These are phyloP conservation scores for Carassius carassius DNA, from an alignment of 2,113 vertebrate genomes.

Conservation along the genomic window DNA sequence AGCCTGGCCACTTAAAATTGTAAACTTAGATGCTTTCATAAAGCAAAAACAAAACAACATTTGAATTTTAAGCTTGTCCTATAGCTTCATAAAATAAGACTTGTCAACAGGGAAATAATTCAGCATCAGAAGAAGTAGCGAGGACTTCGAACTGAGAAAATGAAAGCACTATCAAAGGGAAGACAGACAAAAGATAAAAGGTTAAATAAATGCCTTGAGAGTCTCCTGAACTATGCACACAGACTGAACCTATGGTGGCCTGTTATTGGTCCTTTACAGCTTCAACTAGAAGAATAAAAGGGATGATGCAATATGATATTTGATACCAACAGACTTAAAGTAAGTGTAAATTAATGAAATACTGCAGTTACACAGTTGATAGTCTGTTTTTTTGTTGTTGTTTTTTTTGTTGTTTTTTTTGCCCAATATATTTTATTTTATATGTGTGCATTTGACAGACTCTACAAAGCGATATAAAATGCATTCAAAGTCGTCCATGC, in stretches of 20 bases:
- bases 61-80: neutral
- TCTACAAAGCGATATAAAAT: neutral
- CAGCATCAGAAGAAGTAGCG: neutral
- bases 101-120: neutral
- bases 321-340: neutral
- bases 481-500: neutral
- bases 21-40: neutral
- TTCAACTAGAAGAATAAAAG: slow-evolving; percentile 9
- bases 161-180: neutral
- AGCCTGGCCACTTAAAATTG: neutral
- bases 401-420: no score
- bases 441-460: neutral
- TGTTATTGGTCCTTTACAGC: slow-evolving; percentile 26
- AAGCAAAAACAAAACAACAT: neutral
- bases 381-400: neutral
- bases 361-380: neutral
- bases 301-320: neutral
- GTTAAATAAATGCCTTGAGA: slow-evolving; percentile 33
- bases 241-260: slow-evolving; percentile 9
- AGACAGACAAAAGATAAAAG: slow-evolving; percentile 9
- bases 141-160: neutral
- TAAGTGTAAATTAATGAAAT: neutral
- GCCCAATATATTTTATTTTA: neutral
- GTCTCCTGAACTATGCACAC: slow-evolving; percentile 16
- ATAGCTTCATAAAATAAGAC: neutral